Percentiles rank a stretch among this genome's conserved stretches.
Evolutionary conservation across 2,113 vertebrate genomes (phyloP).

Genomic region (Leptosomus discolor): DNA sequence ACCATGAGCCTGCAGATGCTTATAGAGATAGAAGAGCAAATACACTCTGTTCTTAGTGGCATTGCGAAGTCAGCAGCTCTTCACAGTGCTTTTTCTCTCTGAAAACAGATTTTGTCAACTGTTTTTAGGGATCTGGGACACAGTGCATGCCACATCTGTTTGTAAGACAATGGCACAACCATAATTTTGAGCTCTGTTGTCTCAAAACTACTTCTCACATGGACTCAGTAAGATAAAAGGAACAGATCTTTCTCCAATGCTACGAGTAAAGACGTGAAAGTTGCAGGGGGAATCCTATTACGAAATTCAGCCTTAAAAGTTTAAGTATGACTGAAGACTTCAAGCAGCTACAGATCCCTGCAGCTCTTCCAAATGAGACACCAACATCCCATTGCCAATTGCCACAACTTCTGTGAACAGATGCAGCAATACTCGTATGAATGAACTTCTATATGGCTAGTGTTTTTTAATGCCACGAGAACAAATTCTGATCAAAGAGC

Average conservation of each 20-base stretch:
- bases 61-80: neutral
- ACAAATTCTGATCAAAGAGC: neutral
- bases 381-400: neutral
- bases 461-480: neutral
- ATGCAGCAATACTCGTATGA: neutral
- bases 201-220: neutral
- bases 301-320: neutral
- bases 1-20: neutral
- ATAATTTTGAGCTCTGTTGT: neutral
- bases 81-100: neutral
- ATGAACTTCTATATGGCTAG: neutral
- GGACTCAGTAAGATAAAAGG: neutral
- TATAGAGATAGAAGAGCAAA: neutral
- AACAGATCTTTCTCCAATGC: neutral
- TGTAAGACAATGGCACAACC: neutral
- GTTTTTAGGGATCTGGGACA: neutral
- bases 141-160: neutral
- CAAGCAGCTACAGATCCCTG: neutral
- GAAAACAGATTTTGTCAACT: neutral
- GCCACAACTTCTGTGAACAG: neutral
- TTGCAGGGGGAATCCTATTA: neutral
- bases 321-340: neutral
- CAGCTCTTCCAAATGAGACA: neutral
- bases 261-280: neutral
- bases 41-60: neutral